A percentile compares a stretch with the other conserved stretches of the same genome.
phyloP scores from a whole-genome alignment of 2,113 vertebrate genomes.

The Actenoides hombroni region DNA sequence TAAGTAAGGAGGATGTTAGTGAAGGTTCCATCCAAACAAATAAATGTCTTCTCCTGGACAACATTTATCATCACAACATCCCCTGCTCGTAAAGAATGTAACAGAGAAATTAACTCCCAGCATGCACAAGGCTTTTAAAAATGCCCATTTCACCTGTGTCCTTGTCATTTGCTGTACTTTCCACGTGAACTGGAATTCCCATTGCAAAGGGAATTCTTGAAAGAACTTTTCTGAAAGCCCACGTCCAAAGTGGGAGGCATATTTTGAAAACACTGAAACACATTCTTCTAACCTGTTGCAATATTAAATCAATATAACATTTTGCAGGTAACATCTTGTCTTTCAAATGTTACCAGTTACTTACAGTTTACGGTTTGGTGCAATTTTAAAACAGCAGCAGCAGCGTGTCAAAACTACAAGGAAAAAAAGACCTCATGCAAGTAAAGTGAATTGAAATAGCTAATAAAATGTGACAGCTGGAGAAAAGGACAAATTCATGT shows the following conservation, averaged over 20 bases:
- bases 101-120: not conserved
- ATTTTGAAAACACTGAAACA: not conserved
- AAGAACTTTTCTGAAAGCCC: not conserved
- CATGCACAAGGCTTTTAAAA: not conserved
- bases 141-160: not conserved
- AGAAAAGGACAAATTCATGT: conserved; percentile 17
- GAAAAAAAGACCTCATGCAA: not conserved
- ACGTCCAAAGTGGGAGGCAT: not conserved
- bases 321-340: not conserved
- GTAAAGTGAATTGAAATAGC: not conserved
- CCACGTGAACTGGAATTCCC: not conserved
- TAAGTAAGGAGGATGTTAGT: not conserved
- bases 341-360: not conserved
- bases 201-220: not conserved
- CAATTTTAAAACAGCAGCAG: not conserved
- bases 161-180: not conserved
- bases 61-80: not conserved
- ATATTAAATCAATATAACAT: not conserved
- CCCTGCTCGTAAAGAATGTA: not conserved
- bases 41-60: not conserved
- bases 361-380: not conserved
- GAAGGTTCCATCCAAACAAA: not conserved
- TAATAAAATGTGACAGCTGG: conserved; percentile 44
- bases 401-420: conserved; percentile 24
- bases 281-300: not conserved